Conservation (phyloP, 2,797 vertebrate species). For the Decapterus maruadsi region DNA sequence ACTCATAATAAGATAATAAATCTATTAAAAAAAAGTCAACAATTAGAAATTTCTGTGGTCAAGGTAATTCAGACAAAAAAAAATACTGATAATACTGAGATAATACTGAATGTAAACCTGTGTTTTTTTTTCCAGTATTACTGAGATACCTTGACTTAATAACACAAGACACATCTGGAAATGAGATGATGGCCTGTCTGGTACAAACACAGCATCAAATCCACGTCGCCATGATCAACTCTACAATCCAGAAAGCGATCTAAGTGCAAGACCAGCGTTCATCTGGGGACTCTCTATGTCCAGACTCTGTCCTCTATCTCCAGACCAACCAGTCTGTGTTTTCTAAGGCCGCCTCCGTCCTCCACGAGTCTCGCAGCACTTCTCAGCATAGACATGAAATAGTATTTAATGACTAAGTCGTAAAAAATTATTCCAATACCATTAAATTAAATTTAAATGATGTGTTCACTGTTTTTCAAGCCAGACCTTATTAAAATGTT, state of each 20-base stretch:
- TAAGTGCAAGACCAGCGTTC: constrained; percentile 22
- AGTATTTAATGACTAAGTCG: constrained; percentile 29
- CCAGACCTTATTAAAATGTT: constrained; percentile 37
- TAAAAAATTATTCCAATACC: constrained; percentile 43
- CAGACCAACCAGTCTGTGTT: constrained; percentile 52
- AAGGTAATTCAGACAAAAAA: constrained; percentile 20
- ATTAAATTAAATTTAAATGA: constrained; percentile 49
- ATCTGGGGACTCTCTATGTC: constrained; percentile 18
- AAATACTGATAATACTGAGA: constrained; percentile 57
- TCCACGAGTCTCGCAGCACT: constrained; percentile 12
- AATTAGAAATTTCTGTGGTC: constrained; percentile 48
- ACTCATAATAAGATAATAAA: constrained; percentile 43
- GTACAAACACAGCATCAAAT: constrained; percentile 35
- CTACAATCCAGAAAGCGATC: constrained; percentile 20
- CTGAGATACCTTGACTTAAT: constrained; percentile 33
- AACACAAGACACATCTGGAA: constrained; percentile 23
- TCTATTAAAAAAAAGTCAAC: constrained; percentile 44
- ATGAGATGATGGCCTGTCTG: constrained; percentile 39
- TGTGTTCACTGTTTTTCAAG: constrained; percentile 42
- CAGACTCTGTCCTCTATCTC: constrained; percentile 43
- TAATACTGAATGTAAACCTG: constrained; percentile 45
- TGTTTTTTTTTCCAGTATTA: constrained; percentile 55
- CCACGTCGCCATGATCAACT: constrained; percentile 24
- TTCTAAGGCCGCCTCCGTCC: constrained; percentile 15
- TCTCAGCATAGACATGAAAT: constrained; percentile 15